Evolutionary conservation across 2,113 vertebrate genomes (phyloP).

Genomic region (Eudyptes chrysolophus): DNA sequence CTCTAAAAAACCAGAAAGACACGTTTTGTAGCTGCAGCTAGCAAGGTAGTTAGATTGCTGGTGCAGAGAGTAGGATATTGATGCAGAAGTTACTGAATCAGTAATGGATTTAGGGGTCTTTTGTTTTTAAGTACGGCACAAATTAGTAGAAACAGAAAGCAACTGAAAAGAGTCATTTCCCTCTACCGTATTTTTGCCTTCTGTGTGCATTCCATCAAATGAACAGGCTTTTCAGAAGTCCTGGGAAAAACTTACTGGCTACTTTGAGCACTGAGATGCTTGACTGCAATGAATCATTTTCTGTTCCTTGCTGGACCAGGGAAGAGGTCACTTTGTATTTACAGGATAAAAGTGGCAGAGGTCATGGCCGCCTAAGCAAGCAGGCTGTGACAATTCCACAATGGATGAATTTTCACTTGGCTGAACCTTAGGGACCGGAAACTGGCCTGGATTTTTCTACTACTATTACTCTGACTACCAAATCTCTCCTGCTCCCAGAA

Average conservation of each 20-base stretch:
- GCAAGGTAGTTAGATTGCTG: background rate
- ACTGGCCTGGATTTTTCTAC: background rate
- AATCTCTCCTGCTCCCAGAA: background rate
- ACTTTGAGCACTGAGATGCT: conserved; percentile 31
- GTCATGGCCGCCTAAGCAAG: background rate
- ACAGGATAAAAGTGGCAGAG: background rate
- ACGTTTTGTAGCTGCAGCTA: background rate
- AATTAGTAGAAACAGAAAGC: background rate
- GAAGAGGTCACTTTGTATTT: background rate
- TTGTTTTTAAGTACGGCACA: background rate
- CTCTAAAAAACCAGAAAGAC: background rate
- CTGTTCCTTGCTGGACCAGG: background rate
- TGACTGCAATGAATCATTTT: conserved; percentile 47
- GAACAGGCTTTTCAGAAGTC: conserved; percentile 36
- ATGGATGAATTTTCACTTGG: background rate
- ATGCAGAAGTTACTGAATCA: background rate
- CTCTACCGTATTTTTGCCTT: background rate
- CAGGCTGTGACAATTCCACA: conserved; percentile 10
- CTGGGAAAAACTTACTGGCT: conserved; percentile 47
- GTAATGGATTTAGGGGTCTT: background rate
- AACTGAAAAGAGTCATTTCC: background rate
- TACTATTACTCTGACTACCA: background rate
- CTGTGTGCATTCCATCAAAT: background rate
- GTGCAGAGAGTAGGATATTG: background rate
- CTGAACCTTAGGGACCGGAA: background rate